Base-by-base conservation (phyloP, 2,888 invertebrate genomes). In the Cephalotes varians region DNA sequence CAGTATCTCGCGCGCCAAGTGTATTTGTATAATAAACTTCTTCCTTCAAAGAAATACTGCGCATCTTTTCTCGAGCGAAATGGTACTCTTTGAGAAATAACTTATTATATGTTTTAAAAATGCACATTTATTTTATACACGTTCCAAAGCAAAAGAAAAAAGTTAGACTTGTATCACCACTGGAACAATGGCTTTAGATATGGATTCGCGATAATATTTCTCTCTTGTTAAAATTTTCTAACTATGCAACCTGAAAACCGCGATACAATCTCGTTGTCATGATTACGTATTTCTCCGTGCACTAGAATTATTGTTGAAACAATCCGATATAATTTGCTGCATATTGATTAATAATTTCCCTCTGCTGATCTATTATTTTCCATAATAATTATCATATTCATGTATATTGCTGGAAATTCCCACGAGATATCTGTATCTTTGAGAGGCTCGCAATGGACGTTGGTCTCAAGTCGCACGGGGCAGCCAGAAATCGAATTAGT, bases 11-110 rank as follows among this genome's bases (percentile, higher is more conserved):
- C 25, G 74, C 77, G 44, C 21, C 56, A 34, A 71, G 40, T 69
- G 10, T 71, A 77, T 71, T 79, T 79, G 72, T 79, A 47, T 56
- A 79, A 79, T 44, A 79, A 79, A 72, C 64, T 28, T 56, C 31
- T 34, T 18, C 21, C 44, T 56, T 44, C 31, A 72, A 56, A 47
- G 72, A 76, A 47, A 49, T 31, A 51, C 71, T 18, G 40, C 31
- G 56, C 21, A 56, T 71, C 15, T 71, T 34, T 31, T 56, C 31
- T 72, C 44, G 28, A 34, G 56, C 28, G 72, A 40, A 28, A 67
- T 44, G 25, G 18, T 7, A 56, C 21, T 58, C 18, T 31, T 54
- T 34, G 56, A 34, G 56, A 44, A 71, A 58, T 79, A 56, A 71
- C 56, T 79, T 56, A 56, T 77, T 71, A 56, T 18, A 31, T 62